Base-by-base conservation (phyloP, 37 sponge, comb jelly and placozoan species). In the Eunapius fragilis region DNA sequence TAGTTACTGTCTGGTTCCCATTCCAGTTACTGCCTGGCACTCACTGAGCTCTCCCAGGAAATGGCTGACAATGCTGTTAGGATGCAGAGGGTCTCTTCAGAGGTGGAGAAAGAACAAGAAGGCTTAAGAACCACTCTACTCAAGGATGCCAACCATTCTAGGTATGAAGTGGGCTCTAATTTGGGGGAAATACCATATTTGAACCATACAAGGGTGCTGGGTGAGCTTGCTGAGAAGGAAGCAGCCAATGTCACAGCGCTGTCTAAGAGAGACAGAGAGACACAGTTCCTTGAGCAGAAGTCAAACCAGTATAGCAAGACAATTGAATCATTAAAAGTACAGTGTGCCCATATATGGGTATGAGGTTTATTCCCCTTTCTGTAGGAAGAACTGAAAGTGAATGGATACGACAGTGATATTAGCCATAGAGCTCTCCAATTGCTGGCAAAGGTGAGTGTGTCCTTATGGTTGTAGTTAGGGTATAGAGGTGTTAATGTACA, bases 261-360 rank as follows among this genome's bases (percentile, higher is more conserved):
- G 4, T 69, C 74, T 17, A 72, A 88, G 35, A 41, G 70, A 45
- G 48, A 68, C 69, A 84, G 82, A 47, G 71, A 85, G 24, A 24
- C 28, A 0, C 74, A 84, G 32, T 93, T 93, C 72, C 74, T 93
- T 17, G 79, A 70, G 23, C 86, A 93, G 77, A 93, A 93, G 49
- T 76, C 87, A 22, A 32, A 70, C 25, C 87, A 93, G 72, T 93
- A 93, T 58, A 73, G 72, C 49, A 72, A 81, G 45, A 86, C 81
- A 34, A 70, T 86, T n/a, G 67, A 89, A 7, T 49, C 86, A 32
- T 72, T 88, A 70, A 75, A 88, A 81, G 92, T 88, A 41, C n/a
- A 79, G 58, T 26, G 26, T 4, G 73, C 27, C 41, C 30, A 26
- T 72, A 74, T 48, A 11, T 77, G 78, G 25, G 22, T 72, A 22